phyloP scores from a whole-genome alignment of 2,797 vertebrate genomes.

The Danio tinwini region DNA sequence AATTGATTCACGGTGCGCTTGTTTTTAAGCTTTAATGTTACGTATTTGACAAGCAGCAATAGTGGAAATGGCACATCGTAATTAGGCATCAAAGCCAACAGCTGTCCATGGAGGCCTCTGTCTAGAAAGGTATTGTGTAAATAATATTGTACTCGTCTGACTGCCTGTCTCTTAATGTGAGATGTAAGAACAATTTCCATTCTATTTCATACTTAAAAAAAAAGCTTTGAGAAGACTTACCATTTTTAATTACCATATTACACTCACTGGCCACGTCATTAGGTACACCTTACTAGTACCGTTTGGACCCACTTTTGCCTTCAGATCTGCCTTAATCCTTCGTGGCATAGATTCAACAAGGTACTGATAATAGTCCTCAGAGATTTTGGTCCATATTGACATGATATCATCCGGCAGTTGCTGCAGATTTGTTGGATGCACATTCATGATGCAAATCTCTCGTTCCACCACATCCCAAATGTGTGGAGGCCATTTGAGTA shows the following conservation, averaged over 20 bases:
- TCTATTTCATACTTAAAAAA: neutral
- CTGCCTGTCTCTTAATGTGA: constrained; percentile 63
- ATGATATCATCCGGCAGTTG: no score
- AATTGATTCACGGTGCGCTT: constrained; percentile 13
- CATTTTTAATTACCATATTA: neutral
- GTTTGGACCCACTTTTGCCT: no score
- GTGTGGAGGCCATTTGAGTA: no score
- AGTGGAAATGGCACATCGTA: constrained; percentile 9
- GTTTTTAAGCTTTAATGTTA: constrained; percentile 7
- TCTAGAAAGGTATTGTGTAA: constrained; percentile 64
- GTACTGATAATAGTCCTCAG: no score
- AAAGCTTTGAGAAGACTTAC: neutral
- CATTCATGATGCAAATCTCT: no score
- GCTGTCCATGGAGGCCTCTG: constrained; percentile 61
- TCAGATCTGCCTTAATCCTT: no score
- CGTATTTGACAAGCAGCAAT: constrained; percentile 28
- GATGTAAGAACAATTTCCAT: constrained; percentile 58
- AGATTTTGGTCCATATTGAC: no score
- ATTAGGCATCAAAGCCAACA: constrained; percentile 55
- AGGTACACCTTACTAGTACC: no score
- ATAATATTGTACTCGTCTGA: constrained; percentile 65
- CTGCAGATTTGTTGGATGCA: no score
- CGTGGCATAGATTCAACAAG: no score
- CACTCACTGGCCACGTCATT: no score
- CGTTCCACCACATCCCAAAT: no score